Evolutionary conservation across 2,888 invertebrate species (phyloP).

Genomic region (Microctonus hyperodae): DNA sequence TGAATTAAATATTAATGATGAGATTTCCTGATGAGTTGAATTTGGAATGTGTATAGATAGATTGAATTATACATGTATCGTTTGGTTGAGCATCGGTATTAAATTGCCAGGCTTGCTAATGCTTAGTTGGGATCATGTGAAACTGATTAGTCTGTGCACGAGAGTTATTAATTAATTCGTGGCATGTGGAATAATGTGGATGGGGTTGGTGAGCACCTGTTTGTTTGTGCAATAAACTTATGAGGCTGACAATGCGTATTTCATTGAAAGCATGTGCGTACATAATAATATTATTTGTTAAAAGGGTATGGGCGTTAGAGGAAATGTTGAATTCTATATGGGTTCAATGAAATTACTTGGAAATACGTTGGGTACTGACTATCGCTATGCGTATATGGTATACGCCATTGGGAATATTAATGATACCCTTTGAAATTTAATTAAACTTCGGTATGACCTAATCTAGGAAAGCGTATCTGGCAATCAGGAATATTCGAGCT

Average conservation of each 20-base stretch:
- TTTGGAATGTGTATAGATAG: not conserved
- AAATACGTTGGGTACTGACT: constrained; percentile 28
- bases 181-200: constrained; percentile 24
- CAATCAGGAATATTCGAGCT: constrained; percentile 9
- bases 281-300: constrained; percentile 35
- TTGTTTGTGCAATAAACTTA: constrained; percentile 25
- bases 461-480: constrained; percentile 29
- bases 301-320: not conserved
- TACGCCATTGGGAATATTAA: constrained; percentile 30
- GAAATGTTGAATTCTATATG: not conserved
- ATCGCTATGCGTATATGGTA: constrained; percentile 25
- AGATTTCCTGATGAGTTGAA: not conserved
- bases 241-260: constrained; percentile 22
- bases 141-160: constrained; percentile 1
- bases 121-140: constrained; percentile 15
- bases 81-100: constrained; percentile 8
- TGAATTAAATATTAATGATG: not conserved
- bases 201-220: constrained; percentile 2
- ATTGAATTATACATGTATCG: not conserved
- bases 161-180: constrained; percentile 27
- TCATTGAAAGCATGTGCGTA: constrained; percentile 32
- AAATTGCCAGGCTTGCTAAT: constrained; percentile 22
- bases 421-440: constrained; percentile 34
- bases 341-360: constrained; percentile 33
- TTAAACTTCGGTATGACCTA: constrained; percentile 31